Conservation (phyloP, 2,888 invertebrate species). For the Beris chalybata region DNA sequence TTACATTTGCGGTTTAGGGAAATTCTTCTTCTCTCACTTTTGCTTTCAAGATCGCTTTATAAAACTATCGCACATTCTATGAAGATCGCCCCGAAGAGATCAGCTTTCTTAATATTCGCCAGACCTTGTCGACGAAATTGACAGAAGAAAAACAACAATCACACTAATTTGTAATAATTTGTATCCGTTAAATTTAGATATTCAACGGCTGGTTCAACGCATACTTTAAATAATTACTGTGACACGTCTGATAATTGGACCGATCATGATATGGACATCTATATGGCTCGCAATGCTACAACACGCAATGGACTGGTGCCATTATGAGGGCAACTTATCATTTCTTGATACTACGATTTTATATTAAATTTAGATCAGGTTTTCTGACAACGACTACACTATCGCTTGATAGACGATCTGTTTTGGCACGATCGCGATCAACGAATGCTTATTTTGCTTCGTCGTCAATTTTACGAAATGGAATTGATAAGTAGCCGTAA, state of each 20-base stretch:
- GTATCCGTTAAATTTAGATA: slow-evolving; percentile 51
- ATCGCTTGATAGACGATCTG: slow-evolving; percentile 38
- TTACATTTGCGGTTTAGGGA: background rate
- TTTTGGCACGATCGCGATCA: slow-evolving; percentile 41
- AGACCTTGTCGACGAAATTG: background rate
- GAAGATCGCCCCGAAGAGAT: background rate
- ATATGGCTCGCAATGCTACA: slow-evolving; percentile 89
- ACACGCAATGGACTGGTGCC: slow-evolving; percentile 83
- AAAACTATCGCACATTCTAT: background rate
- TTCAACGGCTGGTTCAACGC: slow-evolving; percentile 76
- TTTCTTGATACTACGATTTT: slow-evolving; percentile 58
- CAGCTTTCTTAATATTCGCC: slow-evolving; percentile 7
- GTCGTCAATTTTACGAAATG: slow-evolving; percentile 33
- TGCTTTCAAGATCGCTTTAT: slow-evolving; percentile 33
- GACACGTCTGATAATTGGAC: slow-evolving; percentile 93
- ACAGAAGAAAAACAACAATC: slow-evolving; percentile 25
- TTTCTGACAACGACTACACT: slow-evolving; percentile 56
- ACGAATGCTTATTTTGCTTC: slow-evolving; percentile 29
- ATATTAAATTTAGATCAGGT: slow-evolving; percentile 56
- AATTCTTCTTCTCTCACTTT: slow-evolving; percentile 23
- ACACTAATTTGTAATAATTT: background rate
- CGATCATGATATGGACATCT: slow-evolving; percentile 94
- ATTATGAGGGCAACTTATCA: slow-evolving; percentile 63
- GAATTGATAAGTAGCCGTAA: slow-evolving; percentile 38
- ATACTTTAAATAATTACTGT: slow-evolving; percentile 82